Conservation (phyloP, 2,797 vertebrate species). For the Pipistrellus pygmaeus region DNA sequence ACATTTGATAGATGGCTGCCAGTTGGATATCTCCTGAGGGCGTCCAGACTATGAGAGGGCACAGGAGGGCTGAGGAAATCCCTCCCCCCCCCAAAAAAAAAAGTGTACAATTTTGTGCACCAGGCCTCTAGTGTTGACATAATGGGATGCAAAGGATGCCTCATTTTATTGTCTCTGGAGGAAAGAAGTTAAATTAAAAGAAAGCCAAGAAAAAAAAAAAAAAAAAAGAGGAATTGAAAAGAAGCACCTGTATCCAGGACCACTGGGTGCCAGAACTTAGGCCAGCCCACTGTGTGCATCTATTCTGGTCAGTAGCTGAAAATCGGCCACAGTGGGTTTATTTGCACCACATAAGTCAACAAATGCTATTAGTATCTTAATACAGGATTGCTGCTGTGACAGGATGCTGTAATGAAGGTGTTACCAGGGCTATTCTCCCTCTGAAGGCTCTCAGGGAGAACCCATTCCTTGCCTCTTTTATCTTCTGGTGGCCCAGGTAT, state of each 20-base stretch:
- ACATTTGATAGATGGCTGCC: no score
- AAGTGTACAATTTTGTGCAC: no score
- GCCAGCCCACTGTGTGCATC: background rate
- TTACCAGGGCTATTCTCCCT: background rate
- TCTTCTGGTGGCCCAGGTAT: background rate
- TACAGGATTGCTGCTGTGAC: background rate
- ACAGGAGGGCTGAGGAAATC: no score
- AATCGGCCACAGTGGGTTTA: background rate
- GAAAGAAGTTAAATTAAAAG: background rate
- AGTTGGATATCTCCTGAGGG: no score
- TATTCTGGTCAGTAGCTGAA: background rate
- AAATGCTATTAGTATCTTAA: background rate
- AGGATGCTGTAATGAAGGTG: background rate
- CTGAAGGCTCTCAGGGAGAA: background rate
- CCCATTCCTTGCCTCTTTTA: background rate
- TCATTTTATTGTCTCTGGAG: background rate
- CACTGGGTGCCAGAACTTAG: background rate
- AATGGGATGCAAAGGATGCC: background rate
- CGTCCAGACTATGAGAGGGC: no score
- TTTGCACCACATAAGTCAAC: background rate
- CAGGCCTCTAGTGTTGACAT: background rate
- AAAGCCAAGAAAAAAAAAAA: background rate
- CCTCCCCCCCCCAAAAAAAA: fast-evolving
- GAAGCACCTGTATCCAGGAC: background rate
- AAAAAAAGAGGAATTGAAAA: background rate